Conservation (phyloP, 1,140 invertebrate species). For the Phocides pigmalion region DNA sequence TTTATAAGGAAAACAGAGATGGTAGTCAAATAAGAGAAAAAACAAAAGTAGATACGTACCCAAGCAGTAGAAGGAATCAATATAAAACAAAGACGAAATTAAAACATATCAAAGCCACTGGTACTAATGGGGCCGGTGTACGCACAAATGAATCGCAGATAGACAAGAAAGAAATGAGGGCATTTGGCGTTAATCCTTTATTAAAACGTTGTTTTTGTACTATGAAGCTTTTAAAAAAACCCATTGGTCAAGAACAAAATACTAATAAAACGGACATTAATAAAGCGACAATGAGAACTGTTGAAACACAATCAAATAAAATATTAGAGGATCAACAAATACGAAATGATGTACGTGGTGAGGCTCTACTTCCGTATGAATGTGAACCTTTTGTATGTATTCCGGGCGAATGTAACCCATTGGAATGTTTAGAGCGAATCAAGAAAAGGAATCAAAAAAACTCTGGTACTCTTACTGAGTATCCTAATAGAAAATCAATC, state of each 20-base stretch:
- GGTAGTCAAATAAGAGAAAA: background rate
- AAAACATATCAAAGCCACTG: background rate
- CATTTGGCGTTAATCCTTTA: slow-evolving; percentile 13
- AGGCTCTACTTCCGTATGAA: slow-evolving; percentile 23
- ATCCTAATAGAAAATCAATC: slow-evolving; percentile 26
- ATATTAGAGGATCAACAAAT: background rate
- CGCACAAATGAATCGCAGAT: background rate
- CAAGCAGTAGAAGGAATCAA: background rate
- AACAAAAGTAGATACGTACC: background rate
- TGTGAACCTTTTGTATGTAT: slow-evolving; percentile 42
- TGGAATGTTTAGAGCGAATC: slow-evolving; percentile 29
- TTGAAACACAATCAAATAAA: slow-evolving; percentile 2
- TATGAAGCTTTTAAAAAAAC: slow-evolving; percentile 35
- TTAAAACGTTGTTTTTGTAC: slow-evolving; percentile 48
- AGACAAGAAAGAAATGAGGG: slow-evolving; percentile 6
- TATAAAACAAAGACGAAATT: background rate
- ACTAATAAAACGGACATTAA: background rate
- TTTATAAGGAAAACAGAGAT: slow-evolving; percentile 34
- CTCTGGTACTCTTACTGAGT: slow-evolving; percentile 2
- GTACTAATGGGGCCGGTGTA: background rate
- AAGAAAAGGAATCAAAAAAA: slow-evolving; percentile 13
- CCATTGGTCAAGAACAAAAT: background rate
- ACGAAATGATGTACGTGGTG: background rate
- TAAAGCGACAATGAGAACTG: background rate
- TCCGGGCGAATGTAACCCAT: slow-evolving; percentile 38